Evolutionary conservation across 2,113 vertebrate genomes (phyloP), one percentile per base, ranked within the genome.

Genomic region (Emydura subglobosa): DNA sequence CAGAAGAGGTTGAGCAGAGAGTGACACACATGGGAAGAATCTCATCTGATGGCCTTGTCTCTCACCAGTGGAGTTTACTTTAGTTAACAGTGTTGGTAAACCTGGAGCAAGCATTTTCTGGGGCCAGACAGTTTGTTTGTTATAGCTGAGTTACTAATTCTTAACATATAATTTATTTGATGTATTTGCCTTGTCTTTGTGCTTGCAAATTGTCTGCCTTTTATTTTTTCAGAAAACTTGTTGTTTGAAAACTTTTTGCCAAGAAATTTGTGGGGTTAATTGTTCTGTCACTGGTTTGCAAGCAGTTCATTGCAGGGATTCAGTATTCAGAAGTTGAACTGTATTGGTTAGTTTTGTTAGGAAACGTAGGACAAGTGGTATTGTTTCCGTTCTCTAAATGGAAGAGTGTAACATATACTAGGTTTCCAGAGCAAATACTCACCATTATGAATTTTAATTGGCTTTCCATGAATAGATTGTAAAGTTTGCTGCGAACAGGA

Each of bases 61-160:
- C 44, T 80, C 83, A 92, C 61, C 59, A 65, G n/a, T 86, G 91
- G 82, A 94, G 44, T 27, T 88, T 91, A 81, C 19, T 88, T 79
- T 90, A 57, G 59, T 47, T 59, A 27, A 1, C 1, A 3, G 29
- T 59, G 7, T 10, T 74, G 44, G 91, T 88, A 91, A 79, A 5
- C 86, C 3, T 21, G 22, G 34, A 72, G n/a, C 65, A 72, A 72
- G n/a, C 8, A 39, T 39, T 72, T 39, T 72, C 65, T 19, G 17
- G 19, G 19, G 65, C 9, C 65, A 39, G 19, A 72, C 21, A 39
- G 9, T 72, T 39, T 39, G 19, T 39, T 68, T n/a, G 31, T 61
- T n/a, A n/a, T 31, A 10, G 39, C 10, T 39, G n/a, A 72, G 19
- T 72, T 22, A 72, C 65, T n/a, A 68, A 68, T 21, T 72, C 65